Evolutionary conservation across 2,113 vertebrate species (phyloP).

Genomic region (Phalacrocorax carbo): DNA sequence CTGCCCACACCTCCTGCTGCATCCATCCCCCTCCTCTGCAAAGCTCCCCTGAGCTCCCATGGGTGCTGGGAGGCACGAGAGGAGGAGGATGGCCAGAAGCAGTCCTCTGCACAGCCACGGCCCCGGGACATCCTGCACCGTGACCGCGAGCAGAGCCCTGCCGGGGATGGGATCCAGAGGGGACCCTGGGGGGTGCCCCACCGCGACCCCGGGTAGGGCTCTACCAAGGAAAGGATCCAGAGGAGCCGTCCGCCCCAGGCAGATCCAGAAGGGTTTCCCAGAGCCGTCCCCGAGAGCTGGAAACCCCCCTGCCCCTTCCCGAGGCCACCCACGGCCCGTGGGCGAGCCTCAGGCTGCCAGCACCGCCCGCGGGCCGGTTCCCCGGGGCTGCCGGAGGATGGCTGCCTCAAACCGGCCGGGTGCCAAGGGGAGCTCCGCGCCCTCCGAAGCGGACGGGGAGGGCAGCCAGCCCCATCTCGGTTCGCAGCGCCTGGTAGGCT

Average conservation of each 20-base stretch:
- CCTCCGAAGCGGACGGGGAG: no score
- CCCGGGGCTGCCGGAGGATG: not conserved
- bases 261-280: not conserved
- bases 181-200: not conserved
- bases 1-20: not conserved
- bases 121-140: not conserved
- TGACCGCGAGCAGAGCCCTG: no score
- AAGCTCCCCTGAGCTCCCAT: not conserved
- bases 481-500: no score
- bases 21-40: not conserved
- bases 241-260: not conserved
- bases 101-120: not conserved
- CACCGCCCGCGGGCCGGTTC: not conserved
- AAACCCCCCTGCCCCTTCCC: not conserved
- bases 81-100: not conserved
- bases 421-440: no score
- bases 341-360: not conserved
- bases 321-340: not conserved
- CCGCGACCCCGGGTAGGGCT: not conserved
- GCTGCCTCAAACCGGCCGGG: no score
- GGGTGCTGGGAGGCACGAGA: not conserved
- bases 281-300: not conserved
- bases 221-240: not conserved
- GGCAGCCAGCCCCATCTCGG: no score
- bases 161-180: not conserved